Evolutionary conservation across 2,888 invertebrate genomes (phyloP).

Genomic region (Chalcis sispes): DNA sequence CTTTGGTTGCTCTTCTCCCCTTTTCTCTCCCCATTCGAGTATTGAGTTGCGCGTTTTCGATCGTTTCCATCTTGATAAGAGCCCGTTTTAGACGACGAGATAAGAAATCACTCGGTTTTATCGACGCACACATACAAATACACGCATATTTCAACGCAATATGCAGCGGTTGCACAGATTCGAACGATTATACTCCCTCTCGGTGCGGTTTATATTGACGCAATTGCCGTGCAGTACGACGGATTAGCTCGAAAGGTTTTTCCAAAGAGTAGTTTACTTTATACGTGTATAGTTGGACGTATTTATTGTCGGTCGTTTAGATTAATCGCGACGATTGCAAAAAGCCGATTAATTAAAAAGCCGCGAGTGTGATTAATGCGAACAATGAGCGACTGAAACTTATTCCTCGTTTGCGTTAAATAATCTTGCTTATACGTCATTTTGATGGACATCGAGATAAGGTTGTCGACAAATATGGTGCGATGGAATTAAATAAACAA

Average conservation of each 20-base stretch:
- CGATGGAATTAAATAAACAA: too few relatives aligned
- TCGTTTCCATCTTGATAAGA: constrained; percentile 43
- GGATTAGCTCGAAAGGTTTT: too few relatives aligned
- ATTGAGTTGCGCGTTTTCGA: constrained; percentile 32
- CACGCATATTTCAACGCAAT: too few relatives aligned
- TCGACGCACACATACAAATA: constrained; percentile 3
- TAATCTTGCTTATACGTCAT: background rate
- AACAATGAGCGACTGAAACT: background rate
- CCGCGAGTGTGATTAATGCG: constrained; percentile 15
- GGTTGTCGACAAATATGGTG: too few relatives aligned
- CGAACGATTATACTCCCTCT: constrained; percentile 21
- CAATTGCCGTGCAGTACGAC: too few relatives aligned
- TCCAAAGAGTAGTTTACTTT: background rate
- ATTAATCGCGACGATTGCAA: constrained; percentile 41
- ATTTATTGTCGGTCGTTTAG: constrained; percentile 35
- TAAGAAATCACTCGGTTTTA: constrained; percentile 40
- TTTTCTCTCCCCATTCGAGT: background rate
- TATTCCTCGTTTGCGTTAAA: background rate
- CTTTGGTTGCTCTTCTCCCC: constrained; percentile 5
- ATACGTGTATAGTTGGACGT: background rate
- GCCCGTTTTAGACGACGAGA: constrained; percentile 22
- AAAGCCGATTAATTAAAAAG: constrained; percentile 48
- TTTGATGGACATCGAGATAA: too few relatives aligned
- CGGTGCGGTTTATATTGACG: too few relatives aligned
- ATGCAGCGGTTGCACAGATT: background rate